Base-by-base conservation (phyloP, 2,113 vertebrate species). In the Spheniscus mendiculus region DNA sequence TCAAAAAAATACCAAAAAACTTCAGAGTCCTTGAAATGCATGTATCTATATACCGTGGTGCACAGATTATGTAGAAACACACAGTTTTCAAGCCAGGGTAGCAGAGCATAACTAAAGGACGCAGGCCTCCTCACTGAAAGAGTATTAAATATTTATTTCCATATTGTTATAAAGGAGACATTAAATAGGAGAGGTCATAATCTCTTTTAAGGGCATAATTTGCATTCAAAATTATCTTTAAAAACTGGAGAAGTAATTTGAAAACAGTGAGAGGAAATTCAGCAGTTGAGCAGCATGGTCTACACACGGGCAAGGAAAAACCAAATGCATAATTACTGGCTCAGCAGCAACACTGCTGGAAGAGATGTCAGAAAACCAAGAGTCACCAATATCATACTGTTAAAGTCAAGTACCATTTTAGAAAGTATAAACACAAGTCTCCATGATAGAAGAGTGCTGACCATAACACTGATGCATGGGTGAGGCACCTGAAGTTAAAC, bases 211-310 rank as follows among this genome's bases (percentile, higher is more conserved):
- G 77, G 55, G 78, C 80, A 66, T 58, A 61, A 94, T 61, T 81
- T 73, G 69, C 69, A 96, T 92, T 83, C 67, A 87, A 58, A 95
- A 87, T 95, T 66, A 47, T 87, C 86, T 77, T 95, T 32, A 86
- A 65, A 78, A 93, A 86, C 6, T 74, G 76, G 23, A 87, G 83
- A 77, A 89, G 91, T 16, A 22, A 95, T 83, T 21, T 89, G 50
- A 94, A 72, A 89, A 34, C 27, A 49, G 74, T n/a, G 40, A 74
- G 53, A 87, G 40, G 65, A 86, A 92, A 93, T 77, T 65, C 63
- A 80, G 80, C 83, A 81, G 63, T 71, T 58, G 58, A 78, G 55
- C 72, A 89, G 62, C 45, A 4, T 5, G 21, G 50, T 42, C 69
- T 93, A 1, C 22, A n/a, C 8, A 12, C 0, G 0, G 53, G 63